phyloP scores from a whole-genome alignment of 2,113 vertebrate species.

The Rynchops niger region DNA sequence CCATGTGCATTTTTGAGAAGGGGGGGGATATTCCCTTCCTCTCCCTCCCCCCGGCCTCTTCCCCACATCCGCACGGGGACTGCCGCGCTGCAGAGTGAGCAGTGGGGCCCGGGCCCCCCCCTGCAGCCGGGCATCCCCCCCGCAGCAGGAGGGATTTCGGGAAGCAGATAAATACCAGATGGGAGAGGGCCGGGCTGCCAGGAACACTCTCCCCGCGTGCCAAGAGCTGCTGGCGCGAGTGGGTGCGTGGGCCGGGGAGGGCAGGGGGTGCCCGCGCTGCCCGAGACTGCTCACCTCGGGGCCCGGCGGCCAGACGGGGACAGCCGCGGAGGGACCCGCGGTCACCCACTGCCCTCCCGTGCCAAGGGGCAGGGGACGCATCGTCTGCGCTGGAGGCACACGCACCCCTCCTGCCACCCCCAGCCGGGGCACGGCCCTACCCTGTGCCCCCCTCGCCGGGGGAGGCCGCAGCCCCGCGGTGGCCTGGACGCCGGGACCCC shows the following conservation, averaged over 20 bases:
- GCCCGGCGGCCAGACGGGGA: background rate
- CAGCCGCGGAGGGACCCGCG: background rate
- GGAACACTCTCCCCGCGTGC: conserved; percentile 19
- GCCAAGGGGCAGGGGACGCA: background rate
- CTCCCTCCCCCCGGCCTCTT: background rate
- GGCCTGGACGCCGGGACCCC: background rate
- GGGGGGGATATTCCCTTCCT: too few species aligned
- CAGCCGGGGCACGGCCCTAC: background rate
- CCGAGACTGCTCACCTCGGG: background rate
- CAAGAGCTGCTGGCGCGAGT: conserved; percentile 49
- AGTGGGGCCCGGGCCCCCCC: background rate
- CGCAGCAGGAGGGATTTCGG: conserved; percentile 43
- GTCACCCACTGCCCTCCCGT: background rate
- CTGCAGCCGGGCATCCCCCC: background rate
- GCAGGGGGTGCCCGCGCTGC: background rate
- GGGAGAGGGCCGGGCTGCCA: conserved; percentile 48
- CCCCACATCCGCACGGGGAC: background rate
- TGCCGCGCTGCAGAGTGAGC: background rate
- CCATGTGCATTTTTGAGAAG: rapidly evolving
- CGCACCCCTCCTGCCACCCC: background rate
- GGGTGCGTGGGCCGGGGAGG: background rate
- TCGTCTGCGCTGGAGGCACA: background rate
- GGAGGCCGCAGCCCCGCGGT: background rate
- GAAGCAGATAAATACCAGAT: conserved; percentile 62
- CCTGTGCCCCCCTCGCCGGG: rapidly evolving